Percentiles rank a stretch among this genome's conserved stretches.
Conservation (phyloP, 2,797 vertebrate species). For the Schizopygopsis malacanthus region DNA sequence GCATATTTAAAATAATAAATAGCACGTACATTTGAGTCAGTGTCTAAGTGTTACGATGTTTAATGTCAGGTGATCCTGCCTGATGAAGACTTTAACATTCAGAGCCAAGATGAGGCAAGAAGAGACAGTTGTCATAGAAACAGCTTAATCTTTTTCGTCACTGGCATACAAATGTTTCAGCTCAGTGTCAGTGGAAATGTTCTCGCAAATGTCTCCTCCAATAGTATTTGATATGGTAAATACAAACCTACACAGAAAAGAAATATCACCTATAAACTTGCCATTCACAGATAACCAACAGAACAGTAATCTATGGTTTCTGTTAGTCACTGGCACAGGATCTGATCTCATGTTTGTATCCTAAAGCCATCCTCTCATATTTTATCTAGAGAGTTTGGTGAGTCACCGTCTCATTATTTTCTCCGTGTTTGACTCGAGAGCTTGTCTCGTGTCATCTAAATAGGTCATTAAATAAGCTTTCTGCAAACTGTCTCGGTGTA, state of each 20-base stretch:
- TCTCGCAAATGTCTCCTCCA: not conserved
- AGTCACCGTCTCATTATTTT: constrained; percentile 24
- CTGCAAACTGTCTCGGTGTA: not conserved
- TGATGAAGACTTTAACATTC: constrained; percentile 26
- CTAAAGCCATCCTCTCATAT: not conserved
- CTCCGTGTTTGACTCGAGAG: not conserved
- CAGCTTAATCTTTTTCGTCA: constrained; percentile 13
- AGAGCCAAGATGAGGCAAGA: not conserved
- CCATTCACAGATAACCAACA: not conserved
- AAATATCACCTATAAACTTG: not conserved
- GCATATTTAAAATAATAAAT: not conserved
- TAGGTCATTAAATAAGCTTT: constrained; percentile 31
- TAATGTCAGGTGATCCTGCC: constrained; percentile 21
- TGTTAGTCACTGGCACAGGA: not conserved
- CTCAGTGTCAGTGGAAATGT: not conserved
- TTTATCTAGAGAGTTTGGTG: constrained; percentile 6
- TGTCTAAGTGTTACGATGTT: not conserved
- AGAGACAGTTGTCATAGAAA: constrained; percentile 30
- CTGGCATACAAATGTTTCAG: not conserved
- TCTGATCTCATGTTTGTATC: not conserved
- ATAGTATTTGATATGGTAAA: not conserved
- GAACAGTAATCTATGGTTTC: not conserved
- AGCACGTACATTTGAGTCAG: not conserved
- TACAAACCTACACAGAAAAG: not conserved
- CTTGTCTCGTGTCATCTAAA: constrained; percentile 7